Conservation (phyloP, 2,113 vertebrate genomes). For the Phoxinus phoxinus region DNA sequence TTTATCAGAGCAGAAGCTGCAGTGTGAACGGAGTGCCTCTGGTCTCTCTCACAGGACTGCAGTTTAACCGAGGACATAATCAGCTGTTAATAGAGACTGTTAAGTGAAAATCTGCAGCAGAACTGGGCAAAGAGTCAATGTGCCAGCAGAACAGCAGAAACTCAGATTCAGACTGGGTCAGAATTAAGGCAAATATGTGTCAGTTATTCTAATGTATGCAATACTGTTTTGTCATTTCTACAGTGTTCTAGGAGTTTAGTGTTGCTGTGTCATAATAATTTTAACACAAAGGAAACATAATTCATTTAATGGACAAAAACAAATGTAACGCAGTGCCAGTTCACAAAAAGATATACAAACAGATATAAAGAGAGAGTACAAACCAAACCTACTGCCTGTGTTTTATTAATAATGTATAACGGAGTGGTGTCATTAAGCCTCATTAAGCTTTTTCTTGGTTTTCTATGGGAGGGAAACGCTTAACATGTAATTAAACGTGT, state of each 20-base stretch:
- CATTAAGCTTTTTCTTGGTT: no score
- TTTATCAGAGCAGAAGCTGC: constrained; percentile 8
- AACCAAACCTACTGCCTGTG: no score
- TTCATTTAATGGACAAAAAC: neutral
- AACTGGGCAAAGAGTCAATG: neutral
- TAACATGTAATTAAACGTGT: no score
- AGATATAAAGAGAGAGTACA: no score
- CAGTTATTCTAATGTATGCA: neutral
- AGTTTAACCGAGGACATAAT: neutral
- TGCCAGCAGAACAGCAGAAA: neutral
- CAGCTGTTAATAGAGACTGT: constrained; percentile 14
- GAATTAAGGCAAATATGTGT: neutral
- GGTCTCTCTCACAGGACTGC: constrained; percentile 1
- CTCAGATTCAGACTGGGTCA: neutral
- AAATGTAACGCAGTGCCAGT: no score
- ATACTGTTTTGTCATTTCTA: neutral
- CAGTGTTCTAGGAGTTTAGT: neutral
- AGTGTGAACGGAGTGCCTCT: neutral
- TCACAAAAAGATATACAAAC: no score
- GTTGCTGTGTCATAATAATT: neutral
- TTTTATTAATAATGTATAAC: no score
- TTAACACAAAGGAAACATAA: neutral
- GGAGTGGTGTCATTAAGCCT: no score
- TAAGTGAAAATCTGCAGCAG: constrained; percentile 4
- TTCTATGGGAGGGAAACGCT: no score